Conservation (phyloP, 35 echinoderm and acorn worm genomes). For the Chiridota heheva region DNA sequence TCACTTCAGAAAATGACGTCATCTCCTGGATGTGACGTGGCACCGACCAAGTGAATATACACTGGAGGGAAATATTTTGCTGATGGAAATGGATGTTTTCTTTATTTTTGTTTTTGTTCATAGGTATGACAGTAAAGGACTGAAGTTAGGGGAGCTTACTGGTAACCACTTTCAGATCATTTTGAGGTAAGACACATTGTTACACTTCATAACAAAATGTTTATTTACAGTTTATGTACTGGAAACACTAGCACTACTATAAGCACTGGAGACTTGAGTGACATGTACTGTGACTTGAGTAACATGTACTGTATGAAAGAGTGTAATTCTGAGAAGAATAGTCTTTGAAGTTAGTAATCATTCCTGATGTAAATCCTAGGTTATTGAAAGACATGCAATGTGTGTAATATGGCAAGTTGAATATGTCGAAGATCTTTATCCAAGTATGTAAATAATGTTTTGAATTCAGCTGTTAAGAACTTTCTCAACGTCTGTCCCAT, state of each 20-base stretch:
- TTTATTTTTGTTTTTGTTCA: conserved; percentile 35
- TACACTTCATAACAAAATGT: neutral
- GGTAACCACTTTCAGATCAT: conserved; percentile 89
- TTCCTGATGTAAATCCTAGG: neutral
- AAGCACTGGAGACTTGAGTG: neutral
- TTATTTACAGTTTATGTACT: neutral
- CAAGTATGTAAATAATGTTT: no score
- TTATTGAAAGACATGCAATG: neutral
- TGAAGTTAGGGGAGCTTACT: conserved; percentile 77
- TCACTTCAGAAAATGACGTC: no score
- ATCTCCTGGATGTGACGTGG: no score
- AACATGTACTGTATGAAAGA: neutral
- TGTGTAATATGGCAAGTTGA: neutral
- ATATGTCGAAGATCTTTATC: no score
- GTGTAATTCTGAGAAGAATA: neutral
- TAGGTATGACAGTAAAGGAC: conserved; percentile 72
- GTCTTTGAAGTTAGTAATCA: neutral
- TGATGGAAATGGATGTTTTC: neutral
- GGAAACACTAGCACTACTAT: neutral
- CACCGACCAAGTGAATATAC: neutral
- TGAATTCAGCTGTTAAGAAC: no score
- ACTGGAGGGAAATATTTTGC: neutral
- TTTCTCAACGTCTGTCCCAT: no score
- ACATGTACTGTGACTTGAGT: neutral
- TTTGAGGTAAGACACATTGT: conserved; percentile 55